Percentiles rank a stretch among this genome's conserved stretches.
Evolutionary conservation across 2,888 invertebrate genomes (phyloP).

Genomic region (Watsonalla binaria): DNA sequence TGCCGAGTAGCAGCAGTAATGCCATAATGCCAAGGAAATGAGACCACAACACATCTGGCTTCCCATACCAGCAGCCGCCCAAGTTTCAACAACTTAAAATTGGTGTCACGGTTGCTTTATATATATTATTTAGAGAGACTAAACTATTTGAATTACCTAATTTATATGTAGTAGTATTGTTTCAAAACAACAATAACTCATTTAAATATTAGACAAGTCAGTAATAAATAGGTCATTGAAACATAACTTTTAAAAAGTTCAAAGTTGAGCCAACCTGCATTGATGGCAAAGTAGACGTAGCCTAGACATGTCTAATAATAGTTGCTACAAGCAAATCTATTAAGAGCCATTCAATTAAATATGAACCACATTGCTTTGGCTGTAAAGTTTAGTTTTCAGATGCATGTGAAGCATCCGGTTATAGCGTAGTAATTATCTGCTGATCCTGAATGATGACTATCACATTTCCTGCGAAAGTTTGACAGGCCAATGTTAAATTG

Average conservation of each 20-base stretch:
- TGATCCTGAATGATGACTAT: slow-evolving; percentile 9
- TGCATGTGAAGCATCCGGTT: not conserved
- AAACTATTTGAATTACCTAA: too few relatives aligned
- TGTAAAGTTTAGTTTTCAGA: not conserved
- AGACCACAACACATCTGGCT: too few relatives aligned
- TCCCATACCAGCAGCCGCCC: too few relatives aligned
- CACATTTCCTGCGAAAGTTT: slow-evolving; percentile 14
- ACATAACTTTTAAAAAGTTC: not conserved
- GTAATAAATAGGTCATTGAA: not conserved
- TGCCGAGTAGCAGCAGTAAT: too few relatives aligned
- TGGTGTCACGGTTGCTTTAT: too few relatives aligned
- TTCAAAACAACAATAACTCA: too few relatives aligned
- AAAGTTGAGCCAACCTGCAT: not conserved
- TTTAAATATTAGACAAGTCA: not conserved
- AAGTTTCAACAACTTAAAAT: too few relatives aligned
- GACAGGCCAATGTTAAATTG: slow-evolving; percentile 22
- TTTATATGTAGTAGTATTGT: too few relatives aligned
- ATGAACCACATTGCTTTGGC: not conserved
- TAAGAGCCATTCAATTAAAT: not conserved
- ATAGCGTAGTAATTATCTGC: not conserved
- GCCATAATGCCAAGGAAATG: too few relatives aligned
- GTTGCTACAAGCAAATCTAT: not conserved
- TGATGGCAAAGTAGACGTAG: not conserved
- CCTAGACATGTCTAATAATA: not conserved
- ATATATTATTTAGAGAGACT: too few relatives aligned